Evolutionary conservation across 1,140 invertebrate genomes (phyloP).

Genomic region (Drosophila pandora): DNA sequence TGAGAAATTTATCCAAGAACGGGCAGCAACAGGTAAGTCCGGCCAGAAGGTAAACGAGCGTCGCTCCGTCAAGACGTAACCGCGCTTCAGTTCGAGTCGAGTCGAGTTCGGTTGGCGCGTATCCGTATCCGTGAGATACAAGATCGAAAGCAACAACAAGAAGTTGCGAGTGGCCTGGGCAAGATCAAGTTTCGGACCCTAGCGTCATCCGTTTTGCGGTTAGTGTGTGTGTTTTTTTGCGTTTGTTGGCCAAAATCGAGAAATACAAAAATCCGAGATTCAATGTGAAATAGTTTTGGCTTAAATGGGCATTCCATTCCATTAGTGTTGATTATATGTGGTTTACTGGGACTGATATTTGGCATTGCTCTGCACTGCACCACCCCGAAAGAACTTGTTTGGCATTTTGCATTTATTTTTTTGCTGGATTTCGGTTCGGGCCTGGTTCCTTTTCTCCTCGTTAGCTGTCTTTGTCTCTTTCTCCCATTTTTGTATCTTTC

Average conservation of each 20-base stretch:
- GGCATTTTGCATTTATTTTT: neutral
- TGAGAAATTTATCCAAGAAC: conserved; percentile 34
- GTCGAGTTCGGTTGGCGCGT: neutral
- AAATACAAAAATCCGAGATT: conserved; percentile 15
- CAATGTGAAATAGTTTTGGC: conserved; percentile 46
- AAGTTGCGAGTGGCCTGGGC: conserved; percentile 26
- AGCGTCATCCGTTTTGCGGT: conserved; percentile 65
- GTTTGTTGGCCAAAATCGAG: conserved; percentile 45
- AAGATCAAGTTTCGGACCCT: conserved; percentile 75
- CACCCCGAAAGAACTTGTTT: conserved; percentile 7
- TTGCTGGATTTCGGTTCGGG: conserved; percentile 12
- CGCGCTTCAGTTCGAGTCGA: conserved; percentile 40
- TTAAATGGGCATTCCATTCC: conserved; percentile 28
- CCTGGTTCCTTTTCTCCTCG: conserved; percentile 12
- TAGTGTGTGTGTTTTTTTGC: conserved; percentile 37
- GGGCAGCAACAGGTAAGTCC: conserved; percentile 68
- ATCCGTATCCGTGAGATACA: conserved; percentile 29
- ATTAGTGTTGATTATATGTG: conserved; percentile 30
- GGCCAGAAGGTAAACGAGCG: conserved; percentile 75
- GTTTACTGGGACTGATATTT: neutral
- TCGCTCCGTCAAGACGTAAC: conserved; percentile 69
- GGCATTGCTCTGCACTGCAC: conserved; percentile 12
- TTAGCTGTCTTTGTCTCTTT: conserved; percentile 2
- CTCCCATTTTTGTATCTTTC: conserved; percentile 1
- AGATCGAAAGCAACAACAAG: conserved; percentile 16